Evolutionary conservation across 2,113 vertebrate species (phyloP), one percentile per base, ranked within the genome.

Genomic region (Pterocles gutturalis): DNA sequence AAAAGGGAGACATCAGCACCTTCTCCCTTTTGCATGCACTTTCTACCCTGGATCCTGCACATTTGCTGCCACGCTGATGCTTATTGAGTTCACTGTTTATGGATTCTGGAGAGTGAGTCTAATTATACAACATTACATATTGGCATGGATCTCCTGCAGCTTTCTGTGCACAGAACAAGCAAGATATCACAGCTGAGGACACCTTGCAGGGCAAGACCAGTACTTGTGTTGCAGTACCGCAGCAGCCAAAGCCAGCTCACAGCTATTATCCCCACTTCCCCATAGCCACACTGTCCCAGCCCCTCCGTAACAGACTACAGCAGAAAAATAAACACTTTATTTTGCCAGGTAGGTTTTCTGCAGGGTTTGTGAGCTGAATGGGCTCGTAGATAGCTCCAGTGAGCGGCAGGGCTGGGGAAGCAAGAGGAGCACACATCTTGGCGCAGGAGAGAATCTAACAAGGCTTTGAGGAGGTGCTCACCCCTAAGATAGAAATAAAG

Each of bases 121-220:
- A 95, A 95, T 96, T 95, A 95, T 64, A 87, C 83, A 90, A 64
- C 80, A 84, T 92, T 88, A 91, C 38, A 64, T 6, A 0, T 38
- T 72, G 87, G 87, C 91, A 96, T 18, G 48, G 89, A 91, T 87
- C 48, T 95, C 91, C 89, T 84, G 91, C 83, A 82, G 72, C 83
- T 82, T 82, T 66, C 81, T 87, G 55, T 5, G 3, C 38, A 76
- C 38, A 48, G 65, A 93, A 87, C 89, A 96, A 93, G 84, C 14
- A 10, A 64, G 64, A 64, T 64, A 95, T 72, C 83, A 78, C 61
- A 97, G 93, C 83, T 48, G 48, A 94, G 92, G 83, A 87, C 31
- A 89, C 46, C 73, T 69, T 85, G 48, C 77, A 91, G 69, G 61
- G 81, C 84, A 94, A 95, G 54, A 85, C 77, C 73, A 93, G 61